These are phyloP conservation scores for Pemphigus obesinymphae DNA, from an alignment of 1,140 invertebrate species.

Conservation along the genomic window DNA sequence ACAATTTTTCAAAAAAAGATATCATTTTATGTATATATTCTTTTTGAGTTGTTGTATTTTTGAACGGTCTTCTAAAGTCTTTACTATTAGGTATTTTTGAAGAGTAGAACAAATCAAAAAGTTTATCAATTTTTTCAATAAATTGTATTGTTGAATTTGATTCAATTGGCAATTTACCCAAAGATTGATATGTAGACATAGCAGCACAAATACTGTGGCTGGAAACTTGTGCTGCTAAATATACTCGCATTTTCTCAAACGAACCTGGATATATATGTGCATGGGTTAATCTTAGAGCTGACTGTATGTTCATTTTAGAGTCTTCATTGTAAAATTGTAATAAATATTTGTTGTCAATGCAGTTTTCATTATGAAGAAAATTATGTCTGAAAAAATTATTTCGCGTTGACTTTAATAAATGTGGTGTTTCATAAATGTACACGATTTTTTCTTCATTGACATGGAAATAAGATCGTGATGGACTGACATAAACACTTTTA, in stretches of 20 bases:
- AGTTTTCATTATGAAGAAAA: not conserved
- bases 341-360: not conserved
- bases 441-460: not conserved
- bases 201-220: not conserved
- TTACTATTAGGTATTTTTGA: not conserved
- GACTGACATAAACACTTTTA: not conserved
- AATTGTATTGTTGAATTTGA: not conserved
- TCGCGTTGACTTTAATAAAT: not conserved
- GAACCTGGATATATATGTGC: not conserved
- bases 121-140: not conserved
- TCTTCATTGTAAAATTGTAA: not conserved
- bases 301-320: not conserved
- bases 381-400: conserved; percentile 7
- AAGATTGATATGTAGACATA: not conserved
- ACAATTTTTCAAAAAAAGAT: not conserved
- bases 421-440: not conserved
- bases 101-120: not conserved
- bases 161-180: not conserved
- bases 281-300: not conserved
- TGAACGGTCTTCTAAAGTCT: not conserved
- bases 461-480: not conserved
- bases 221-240: no score
- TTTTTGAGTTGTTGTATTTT: not conserved
- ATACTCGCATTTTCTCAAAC: no score
- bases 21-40: not conserved